Percentiles rank a stretch among this genome's conserved stretches.
Conservation (phyloP, 2,888 invertebrate species). For the Hesperia comma region DNA sequence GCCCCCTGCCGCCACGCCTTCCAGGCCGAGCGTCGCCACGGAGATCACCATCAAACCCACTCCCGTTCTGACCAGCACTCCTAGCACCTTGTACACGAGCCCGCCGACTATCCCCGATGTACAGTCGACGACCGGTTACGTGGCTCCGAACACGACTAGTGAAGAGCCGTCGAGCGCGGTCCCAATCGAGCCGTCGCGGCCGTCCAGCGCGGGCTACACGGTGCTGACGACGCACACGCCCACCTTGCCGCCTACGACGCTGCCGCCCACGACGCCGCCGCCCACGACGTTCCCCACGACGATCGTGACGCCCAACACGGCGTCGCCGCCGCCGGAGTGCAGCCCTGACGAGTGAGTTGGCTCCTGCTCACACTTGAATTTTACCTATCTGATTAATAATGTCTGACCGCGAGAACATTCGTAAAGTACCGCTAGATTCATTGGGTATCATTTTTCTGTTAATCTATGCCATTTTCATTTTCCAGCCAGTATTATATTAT, state of each 20-base stretch:
- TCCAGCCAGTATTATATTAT: no score
- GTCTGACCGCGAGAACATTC: no score
- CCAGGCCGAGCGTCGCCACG: not conserved
- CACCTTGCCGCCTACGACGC: slow-evolving; percentile 8
- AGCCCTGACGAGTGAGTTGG: slow-evolving; percentile 59
- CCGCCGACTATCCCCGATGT: slow-evolving; percentile 3
- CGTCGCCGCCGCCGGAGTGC: slow-evolving; percentile 72
- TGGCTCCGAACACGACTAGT: no score
- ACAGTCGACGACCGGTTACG: slow-evolving; percentile 2
- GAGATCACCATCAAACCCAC: no score
- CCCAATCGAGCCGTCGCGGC: not conserved
- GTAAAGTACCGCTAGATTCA: no score
- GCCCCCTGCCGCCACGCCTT: slow-evolving; percentile 20
- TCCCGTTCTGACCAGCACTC: slow-evolving; percentile 21
- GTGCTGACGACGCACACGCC: not conserved
- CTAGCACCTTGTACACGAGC: slow-evolving; percentile 7
- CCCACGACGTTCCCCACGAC: slow-evolving; percentile 43
- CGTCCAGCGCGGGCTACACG: slow-evolving; percentile 1
- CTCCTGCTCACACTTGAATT: no score
- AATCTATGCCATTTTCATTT: no score
- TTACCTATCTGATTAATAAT: no score
- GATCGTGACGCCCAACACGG: slow-evolving; percentile 58
- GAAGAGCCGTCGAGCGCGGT: no score
- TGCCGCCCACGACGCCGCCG: slow-evolving; percentile 31
- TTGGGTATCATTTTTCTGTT: no score